Evolutionary conservation across 2,888 invertebrate species (phyloP).

Genomic region (Idaea straminata): DNA sequence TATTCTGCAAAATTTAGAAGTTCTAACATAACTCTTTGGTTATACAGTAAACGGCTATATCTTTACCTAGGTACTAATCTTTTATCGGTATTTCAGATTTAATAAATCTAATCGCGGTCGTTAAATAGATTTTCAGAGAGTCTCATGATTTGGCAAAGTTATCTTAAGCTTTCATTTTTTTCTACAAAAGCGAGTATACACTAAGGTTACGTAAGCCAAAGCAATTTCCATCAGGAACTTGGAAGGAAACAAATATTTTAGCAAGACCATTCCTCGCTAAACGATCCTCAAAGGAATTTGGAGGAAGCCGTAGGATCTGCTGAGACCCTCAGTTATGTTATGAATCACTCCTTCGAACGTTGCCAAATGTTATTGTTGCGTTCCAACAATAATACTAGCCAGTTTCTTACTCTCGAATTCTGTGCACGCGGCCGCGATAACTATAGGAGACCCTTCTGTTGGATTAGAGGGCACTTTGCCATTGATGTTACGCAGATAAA

Average conservation of each 20-base stretch:
- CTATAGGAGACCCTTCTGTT: slow-evolving; percentile 14
- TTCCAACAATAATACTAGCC: slow-evolving; percentile 27
- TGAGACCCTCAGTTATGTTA: slow-evolving; percentile 27
- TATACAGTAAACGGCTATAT: too few species aligned
- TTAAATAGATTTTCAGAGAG: too few species aligned
- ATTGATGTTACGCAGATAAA: slow-evolving; percentile 16
- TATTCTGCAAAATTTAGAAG: too few species aligned
- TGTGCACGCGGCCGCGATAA: slow-evolving; percentile 17
- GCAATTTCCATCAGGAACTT: neutral
- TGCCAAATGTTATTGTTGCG: slow-evolving; percentile 35
- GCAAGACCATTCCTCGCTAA: slow-evolving; percentile 9
- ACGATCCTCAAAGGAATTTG: slow-evolving; percentile 15
- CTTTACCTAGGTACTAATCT: too few species aligned
- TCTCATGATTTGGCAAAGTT: neutral
- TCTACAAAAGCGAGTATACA: slow-evolving; percentile 5
- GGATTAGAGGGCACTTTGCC: slow-evolving; percentile 20
- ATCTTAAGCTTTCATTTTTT: slow-evolving; percentile 7
- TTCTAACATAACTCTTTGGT: too few species aligned
- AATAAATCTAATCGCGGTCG: too few species aligned
- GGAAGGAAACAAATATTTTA: neutral
- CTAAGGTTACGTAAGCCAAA: neutral
- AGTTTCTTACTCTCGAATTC: slow-evolving; percentile 19
- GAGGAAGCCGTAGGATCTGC: slow-evolving; percentile 12
- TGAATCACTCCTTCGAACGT: slow-evolving; percentile 29
- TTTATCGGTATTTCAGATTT: too few species aligned